Base-by-base conservation (phyloP, 2,888 invertebrate genomes). In the Oligia fasciuncula region DNA sequence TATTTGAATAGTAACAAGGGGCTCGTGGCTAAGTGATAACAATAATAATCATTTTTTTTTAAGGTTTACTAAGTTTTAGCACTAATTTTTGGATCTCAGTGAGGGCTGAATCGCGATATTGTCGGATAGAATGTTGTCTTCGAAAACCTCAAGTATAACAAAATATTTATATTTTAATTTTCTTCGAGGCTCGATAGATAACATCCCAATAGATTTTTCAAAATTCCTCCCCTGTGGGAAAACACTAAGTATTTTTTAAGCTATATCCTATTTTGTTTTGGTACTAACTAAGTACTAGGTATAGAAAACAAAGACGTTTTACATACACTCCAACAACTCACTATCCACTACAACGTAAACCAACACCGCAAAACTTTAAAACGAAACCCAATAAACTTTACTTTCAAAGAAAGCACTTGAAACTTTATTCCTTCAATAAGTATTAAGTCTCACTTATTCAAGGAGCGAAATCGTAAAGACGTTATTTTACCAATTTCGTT, bases 91-190 rank as follows among this genome's bases (percentile, higher is more conserved):
- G 98, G 96, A 96, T 99, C 60, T 97, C 97, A 35, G 99, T 99
- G 77, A 97, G 99, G 35, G 97, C 98, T 0, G 99, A 99, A 93
- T 98, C 99, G 94, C 99, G 23, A 97, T 98, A 88, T 95, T 99
- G 17, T 95, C 99, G 71, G 98, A 98, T 92, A 97, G 98, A 91
- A 97, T 98, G 14, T 97, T 99, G 82, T 97, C 98, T 57, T 91
- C 96, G 0, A 95, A 97, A 62, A 96, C 97, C 6, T 97, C 98
- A 43, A 43, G 9, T 43, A 43, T 46, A 9, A 46, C 11, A 1
- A 46, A 9, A 46, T 46, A 46, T 43, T 43, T 9, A 43, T 9
- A 43, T 43, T 43, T 43, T 43, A 9, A 0, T 8, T 9, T 1
- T 43, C 43, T 43, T 43, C 43, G 43, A 43, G 43, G 1, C 43